These are phyloP conservation scores for Chaitophorus viminalis DNA, from an alignment of 2,888 invertebrate genomes.

Conservation along the genomic window DNA sequence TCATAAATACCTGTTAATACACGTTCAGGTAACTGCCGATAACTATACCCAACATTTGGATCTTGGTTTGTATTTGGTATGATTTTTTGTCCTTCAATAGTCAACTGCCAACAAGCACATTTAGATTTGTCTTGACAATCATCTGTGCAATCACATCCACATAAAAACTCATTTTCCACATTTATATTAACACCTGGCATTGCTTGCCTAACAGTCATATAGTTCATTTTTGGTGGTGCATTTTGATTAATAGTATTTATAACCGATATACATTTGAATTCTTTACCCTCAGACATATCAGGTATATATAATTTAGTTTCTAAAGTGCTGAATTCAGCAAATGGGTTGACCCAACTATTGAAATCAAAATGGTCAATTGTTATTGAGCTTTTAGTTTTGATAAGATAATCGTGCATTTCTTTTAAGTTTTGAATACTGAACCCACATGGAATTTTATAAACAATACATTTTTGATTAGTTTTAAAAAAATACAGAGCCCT, in stretches of 20 bases:
- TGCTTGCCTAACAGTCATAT: constrained; percentile 85
- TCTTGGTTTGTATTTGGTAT: constrained; percentile 67
- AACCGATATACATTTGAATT: constrained; percentile 88
- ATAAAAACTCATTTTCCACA: constrained; percentile 84
- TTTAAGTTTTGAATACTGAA: constrained; percentile 77
- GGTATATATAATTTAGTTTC: constrained; percentile 67
- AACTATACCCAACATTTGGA: constrained; percentile 79
- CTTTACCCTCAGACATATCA: constrained; percentile 83
- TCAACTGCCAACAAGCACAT: constrained; percentile 91
- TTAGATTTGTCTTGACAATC: constrained; percentile 89
- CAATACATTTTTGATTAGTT: constrained; percentile 65
- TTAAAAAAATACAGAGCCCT: constrained; percentile 61
- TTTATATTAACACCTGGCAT: constrained; percentile 87
- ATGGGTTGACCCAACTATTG: constrained; percentile 80
- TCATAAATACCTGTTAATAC: constrained; percentile 94
- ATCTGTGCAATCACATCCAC: constrained; percentile 92
- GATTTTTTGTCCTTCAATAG: constrained; percentile 74
- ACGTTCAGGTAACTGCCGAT: constrained; percentile 84
- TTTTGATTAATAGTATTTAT: constrained; percentile 89
- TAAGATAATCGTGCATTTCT: constrained; percentile 82
- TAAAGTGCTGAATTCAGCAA: constrained; percentile 84
- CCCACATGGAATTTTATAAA: constrained; percentile 83
- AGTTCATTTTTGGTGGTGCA: constrained; percentile 85
- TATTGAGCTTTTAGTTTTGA: constrained; percentile 76
- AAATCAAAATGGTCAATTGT: constrained; percentile 93